phyloP scores from a whole-genome alignment of 2,888 invertebrate species.

The Platypus cylindrus region DNA sequence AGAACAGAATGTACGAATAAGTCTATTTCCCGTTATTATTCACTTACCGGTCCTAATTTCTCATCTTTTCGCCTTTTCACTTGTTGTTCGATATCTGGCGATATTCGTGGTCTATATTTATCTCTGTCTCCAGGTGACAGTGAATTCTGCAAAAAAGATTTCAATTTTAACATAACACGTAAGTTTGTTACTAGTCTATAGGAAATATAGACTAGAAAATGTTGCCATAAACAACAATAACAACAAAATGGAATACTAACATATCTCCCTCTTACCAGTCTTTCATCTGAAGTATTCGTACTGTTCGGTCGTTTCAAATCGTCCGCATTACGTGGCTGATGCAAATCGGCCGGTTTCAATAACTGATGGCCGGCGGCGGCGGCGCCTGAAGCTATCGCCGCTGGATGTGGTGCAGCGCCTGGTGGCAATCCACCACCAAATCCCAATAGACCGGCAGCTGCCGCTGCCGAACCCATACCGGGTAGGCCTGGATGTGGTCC shows the following conservation, averaged over 20 bases:
- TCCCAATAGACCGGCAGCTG: slow-evolving; percentile 24
- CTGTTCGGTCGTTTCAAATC: slow-evolving; percentile 32
- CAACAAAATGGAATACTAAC: no score
- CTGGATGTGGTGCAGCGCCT: slow-evolving; percentile 26
- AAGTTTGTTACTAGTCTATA: no score
- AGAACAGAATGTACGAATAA: no score
- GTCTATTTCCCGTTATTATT: no score
- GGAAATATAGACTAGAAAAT: no score
- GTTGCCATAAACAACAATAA: no score
- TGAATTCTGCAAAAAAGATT: slow-evolving; percentile 64
- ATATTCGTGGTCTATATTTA: slow-evolving; percentile 71
- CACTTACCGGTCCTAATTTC: slow-evolving; percentile 67
- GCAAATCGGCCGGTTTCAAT: slow-evolving; percentile 32
- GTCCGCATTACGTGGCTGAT: slow-evolving; percentile 26
- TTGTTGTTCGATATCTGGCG: slow-evolving; percentile 51
- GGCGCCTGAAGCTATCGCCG: no score
- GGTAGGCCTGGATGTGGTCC: slow-evolving; percentile 33
- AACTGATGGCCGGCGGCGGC: slow-evolving; percentile 29
- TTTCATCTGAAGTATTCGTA: slow-evolving; percentile 32
- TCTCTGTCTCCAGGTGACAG: slow-evolving; percentile 75
- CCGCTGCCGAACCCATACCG: slow-evolving; percentile 30
- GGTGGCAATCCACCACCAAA: slow-evolving; percentile 28
- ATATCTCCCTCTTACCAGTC: no score
- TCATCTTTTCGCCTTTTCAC: slow-evolving; percentile 72
- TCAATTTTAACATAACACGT: no score